Evolutionary conservation across 2,888 invertebrate genomes (phyloP), one percentile per base, ranked within the genome.

Genomic region (Netelia melanura): DNA sequence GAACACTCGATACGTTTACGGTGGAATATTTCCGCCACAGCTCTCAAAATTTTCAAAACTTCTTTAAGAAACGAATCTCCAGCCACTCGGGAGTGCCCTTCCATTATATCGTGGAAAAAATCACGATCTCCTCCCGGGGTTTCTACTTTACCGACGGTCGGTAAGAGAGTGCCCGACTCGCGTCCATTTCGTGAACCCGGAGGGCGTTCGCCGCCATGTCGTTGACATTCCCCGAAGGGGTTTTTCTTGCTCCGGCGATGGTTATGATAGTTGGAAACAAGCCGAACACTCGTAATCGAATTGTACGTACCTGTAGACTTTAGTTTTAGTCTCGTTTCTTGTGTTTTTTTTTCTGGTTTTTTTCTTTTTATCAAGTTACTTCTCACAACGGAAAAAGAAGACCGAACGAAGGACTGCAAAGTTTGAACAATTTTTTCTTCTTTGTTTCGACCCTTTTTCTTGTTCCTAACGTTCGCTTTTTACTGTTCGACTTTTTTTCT

Each of bases 281-380:
- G 48, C 81, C 68, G 56, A 75, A 58, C 61, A 74, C 68, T 52
- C 61, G 74, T 81, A 81, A 81, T 81, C 75, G 81, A 81, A 81
- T 81, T 81, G 81, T 81, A 81, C 68, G 75, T 81, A 81, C 75
- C 75, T 81, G 75, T 68, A 70, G 68, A 68, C 44, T 80, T 67
- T 61, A 58, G 44, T 80, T 80, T 25, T 65, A 23, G 10, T 38
- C 62, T 70, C 71, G 54, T 71, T 54, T 52, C 44, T 43, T 38
- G 30, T 6, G 30, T 6, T 10, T 21, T 17, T 21, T 74, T 14
- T 23, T 62, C 10, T 14, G n/a, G n/a, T 8, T 48, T 48, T 14
- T 48, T 48, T 14, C 48, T 14, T 48, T 48, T 48, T 48, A 48
- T 48, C 48, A 48, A 14, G 48, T 38, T 38, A 38, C 5, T 38